phyloP scores from a whole-genome alignment of 2,888 invertebrate genomes.

The Tiphia femorata region DNA sequence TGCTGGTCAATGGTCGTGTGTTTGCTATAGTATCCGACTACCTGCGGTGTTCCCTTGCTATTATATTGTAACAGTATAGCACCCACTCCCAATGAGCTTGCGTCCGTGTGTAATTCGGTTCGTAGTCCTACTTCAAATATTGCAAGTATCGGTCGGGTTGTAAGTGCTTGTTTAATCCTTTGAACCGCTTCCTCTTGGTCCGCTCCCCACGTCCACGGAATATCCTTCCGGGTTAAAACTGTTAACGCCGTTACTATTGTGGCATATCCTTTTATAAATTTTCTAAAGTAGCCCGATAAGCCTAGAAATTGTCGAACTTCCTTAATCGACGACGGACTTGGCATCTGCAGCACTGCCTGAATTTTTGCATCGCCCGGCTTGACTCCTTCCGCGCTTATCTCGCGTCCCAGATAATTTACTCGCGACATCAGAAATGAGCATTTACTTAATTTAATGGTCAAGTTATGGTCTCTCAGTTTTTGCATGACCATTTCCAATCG shows the following conservation, averaged over 20 bases:
- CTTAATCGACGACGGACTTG: constrained; percentile 7
- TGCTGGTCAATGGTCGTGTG: neutral
- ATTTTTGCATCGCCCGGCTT: constrained; percentile 24
- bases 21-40: neutral
- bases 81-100: constrained; percentile 10
- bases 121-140: neutral
- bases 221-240: neutral
- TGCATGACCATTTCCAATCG: constrained; percentile 36
- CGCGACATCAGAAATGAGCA: constrained; percentile 40
- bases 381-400: constrained; percentile 39
- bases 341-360: constrained; percentile 24
- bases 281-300: constrained; percentile 12
- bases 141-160: neutral
- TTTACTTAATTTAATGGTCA: constrained; percentile 49
- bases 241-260: neutral
- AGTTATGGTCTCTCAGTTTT: constrained; percentile 30
- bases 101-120: constrained; percentile 19
- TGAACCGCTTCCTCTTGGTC: neutral
- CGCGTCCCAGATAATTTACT: constrained; percentile 52
- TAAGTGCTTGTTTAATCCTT: neutral
- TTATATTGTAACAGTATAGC: constrained; percentile 8
- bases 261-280: constrained; percentile 7
- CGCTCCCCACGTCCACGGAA: neutral
- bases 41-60: neutral
- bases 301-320: constrained; percentile 20